Conservation (phyloP, 2,113 vertebrate species). For the Potamarius usumacintae region DNA sequence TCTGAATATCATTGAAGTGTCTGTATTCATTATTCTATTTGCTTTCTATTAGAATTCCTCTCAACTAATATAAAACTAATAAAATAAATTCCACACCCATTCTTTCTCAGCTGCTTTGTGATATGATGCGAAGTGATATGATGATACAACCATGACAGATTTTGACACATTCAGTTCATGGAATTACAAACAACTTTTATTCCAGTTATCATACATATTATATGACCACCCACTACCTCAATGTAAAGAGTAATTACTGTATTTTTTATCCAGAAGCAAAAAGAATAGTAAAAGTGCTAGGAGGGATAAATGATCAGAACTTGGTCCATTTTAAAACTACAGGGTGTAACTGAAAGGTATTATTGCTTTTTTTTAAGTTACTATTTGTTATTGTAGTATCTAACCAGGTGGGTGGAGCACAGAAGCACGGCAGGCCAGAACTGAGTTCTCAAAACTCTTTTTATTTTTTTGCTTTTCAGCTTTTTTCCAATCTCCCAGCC, state of each 20-base stretch:
- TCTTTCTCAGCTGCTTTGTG: background rate
- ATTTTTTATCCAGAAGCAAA: background rate
- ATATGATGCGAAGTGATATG: too few species aligned
- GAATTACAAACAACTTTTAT: background rate
- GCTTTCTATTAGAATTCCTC: too few species aligned
- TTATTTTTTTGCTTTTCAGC: too few species aligned
- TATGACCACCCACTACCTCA: background rate
- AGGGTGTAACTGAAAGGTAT: background rate
- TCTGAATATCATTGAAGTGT: background rate
- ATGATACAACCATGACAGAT: background rate
- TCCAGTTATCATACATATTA: background rate
- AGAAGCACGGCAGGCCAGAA: too few species aligned
- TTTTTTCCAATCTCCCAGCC: too few species aligned
- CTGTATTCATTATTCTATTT: background rate
- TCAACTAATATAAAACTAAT: too few species aligned
- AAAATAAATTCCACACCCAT: background rate
- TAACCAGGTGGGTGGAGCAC: too few species aligned
- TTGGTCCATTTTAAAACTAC: background rate
- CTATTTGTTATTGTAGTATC: too few species aligned
- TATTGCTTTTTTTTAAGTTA: background rate
- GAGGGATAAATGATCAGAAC: background rate
- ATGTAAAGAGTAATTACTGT: background rate
- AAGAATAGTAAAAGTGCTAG: background rate
- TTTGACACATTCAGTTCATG: background rate
- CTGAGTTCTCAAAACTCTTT: too few species aligned